A percentile compares a stretch with the other conserved stretches of the same genome.
These are phyloP conservation scores for Rhinella marina DNA, from an alignment of 2,797 vertebrate species.

Conservation along the genomic window DNA sequence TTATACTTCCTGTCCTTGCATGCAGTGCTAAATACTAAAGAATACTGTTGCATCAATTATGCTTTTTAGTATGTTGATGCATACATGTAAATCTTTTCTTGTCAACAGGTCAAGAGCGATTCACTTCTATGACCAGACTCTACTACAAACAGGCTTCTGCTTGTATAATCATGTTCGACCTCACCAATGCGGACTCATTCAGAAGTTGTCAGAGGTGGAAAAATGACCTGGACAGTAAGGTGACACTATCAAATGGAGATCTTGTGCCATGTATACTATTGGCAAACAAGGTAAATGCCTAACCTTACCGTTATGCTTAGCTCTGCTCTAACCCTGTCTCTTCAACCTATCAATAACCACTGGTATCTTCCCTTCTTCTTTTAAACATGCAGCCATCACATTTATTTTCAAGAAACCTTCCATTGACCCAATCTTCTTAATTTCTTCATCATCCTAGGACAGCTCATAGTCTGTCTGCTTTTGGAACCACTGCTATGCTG, in stretches of 20 bases:
- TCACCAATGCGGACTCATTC: constrained; percentile 80
- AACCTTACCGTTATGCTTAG: not conserved
- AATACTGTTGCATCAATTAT: not conserved
- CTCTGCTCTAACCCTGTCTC: too few relatives aligned
- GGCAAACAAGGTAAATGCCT: constrained; percentile 82
- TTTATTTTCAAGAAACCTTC: too few relatives aligned
- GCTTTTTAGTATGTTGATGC: not conserved
- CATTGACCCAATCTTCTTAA: too few relatives aligned
- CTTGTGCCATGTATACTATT: constrained; percentile 84
- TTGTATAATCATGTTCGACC: constrained; percentile 85
- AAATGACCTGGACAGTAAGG: constrained; percentile 84
- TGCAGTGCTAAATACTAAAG: not conserved
- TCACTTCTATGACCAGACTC: constrained; percentile 87
- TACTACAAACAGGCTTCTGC: constrained; percentile 85
- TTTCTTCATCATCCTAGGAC: too few relatives aligned
- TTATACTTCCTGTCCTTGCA: not conserved
- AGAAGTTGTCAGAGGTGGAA: constrained; percentile 84
- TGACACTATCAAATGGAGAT: constrained; percentile 74
- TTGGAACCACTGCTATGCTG: too few relatives aligned
- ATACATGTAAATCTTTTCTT: not conserved
- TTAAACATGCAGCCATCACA: too few relatives aligned
- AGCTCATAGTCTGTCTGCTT: too few relatives aligned
- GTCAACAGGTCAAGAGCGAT: constrained; percentile 81
- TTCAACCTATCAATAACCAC: too few relatives aligned
- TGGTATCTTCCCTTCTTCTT: too few relatives aligned